Evolutionary conservation across 2,888 invertebrate genomes (phyloP).

Genomic region (Chrysolina oricalcia): DNA sequence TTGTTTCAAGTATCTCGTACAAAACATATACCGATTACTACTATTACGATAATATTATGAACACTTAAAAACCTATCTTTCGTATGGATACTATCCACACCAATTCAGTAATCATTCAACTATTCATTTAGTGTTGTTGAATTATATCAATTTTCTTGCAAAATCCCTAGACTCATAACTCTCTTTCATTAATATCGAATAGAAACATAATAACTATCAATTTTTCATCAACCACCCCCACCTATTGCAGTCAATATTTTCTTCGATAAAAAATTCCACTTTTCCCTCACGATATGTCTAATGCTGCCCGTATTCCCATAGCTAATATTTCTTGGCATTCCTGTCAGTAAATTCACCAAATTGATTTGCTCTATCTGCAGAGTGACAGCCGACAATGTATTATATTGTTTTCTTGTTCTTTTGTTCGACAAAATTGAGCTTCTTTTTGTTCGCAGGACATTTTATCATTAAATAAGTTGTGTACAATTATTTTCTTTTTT

Average conservation of each 20-base stretch:
- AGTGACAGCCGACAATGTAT: conserved; percentile 64
- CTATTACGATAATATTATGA: neutral
- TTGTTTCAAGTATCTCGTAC: too few relatives aligned
- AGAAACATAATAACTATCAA: conserved; percentile 8
- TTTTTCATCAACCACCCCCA: conserved; percentile 26
- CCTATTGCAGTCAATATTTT: conserved; percentile 13
- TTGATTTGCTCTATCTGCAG: conserved; percentile 63
- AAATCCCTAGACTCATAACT: neutral
- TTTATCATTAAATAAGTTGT: conserved; percentile 58
- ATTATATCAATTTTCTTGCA: neutral
- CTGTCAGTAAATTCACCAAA: conserved; percentile 62
- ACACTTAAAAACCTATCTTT: neutral
- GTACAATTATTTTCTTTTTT: conserved; percentile 56
- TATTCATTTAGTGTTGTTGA: neutral
- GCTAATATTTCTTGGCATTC: conserved; percentile 54
- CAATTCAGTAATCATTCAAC: neutral
- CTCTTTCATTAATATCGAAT: neutral
- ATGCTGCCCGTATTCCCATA: conserved; percentile 50
- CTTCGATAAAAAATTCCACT: conserved; percentile 35
- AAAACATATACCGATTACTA: too few relatives aligned
- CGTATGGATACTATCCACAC: neutral
- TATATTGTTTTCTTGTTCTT: conserved; percentile 64
- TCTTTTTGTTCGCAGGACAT: conserved; percentile 55
- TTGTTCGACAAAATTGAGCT: conserved; percentile 63
- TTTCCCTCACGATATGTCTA: conserved; percentile 50